These are phyloP conservation scores for Hippocampus zosterae DNA, from an alignment of 2,113 vertebrate genomes.

Conservation along the genomic window DNA sequence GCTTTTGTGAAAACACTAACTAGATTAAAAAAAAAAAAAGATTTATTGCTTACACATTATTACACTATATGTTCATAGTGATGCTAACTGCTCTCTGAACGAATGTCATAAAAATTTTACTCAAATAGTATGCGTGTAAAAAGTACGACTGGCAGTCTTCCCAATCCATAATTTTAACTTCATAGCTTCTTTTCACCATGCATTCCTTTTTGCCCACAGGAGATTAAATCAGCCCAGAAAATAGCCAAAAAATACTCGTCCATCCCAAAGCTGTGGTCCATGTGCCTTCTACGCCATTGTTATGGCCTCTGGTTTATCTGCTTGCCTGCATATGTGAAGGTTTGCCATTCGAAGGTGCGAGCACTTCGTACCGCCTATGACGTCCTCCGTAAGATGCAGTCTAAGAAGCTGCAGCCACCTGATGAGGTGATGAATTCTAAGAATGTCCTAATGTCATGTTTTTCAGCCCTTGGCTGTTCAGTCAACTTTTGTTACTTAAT, in stretches of 20 bases:
- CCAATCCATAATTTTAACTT: background rate
- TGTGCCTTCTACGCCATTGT: constrained; percentile 92
- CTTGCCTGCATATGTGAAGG: constrained; percentile 88
- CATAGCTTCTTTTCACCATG: background rate
- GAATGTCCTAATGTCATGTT: background rate
- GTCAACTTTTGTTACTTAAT: background rate
- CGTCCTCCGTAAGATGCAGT: constrained; percentile 93
- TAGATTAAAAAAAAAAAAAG: too few species aligned
- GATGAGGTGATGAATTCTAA: constrained; percentile 79
- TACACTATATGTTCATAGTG: background rate
- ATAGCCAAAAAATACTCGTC: constrained; percentile 91
- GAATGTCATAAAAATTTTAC: too few species aligned
- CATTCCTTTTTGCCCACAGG: constrained; percentile 64
- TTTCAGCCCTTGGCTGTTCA: background rate
- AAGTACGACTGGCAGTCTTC: background rate
- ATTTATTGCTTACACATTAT: too few species aligned
- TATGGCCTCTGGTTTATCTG: constrained; percentile 98
- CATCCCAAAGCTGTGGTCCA: constrained; percentile 96
- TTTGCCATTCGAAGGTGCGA: constrained; percentile 94
- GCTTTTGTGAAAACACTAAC: too few species aligned
- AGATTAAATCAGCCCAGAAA: constrained; percentile 93
- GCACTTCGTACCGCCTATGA: constrained; percentile 91
- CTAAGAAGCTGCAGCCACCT: constrained; percentile 89
- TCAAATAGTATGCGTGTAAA: background rate
- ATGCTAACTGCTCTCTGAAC: background rate